These are phyloP conservation scores for Margarornis squamiger DNA, from an alignment of 2,797 vertebrate genomes.

Conservation along the genomic window DNA sequence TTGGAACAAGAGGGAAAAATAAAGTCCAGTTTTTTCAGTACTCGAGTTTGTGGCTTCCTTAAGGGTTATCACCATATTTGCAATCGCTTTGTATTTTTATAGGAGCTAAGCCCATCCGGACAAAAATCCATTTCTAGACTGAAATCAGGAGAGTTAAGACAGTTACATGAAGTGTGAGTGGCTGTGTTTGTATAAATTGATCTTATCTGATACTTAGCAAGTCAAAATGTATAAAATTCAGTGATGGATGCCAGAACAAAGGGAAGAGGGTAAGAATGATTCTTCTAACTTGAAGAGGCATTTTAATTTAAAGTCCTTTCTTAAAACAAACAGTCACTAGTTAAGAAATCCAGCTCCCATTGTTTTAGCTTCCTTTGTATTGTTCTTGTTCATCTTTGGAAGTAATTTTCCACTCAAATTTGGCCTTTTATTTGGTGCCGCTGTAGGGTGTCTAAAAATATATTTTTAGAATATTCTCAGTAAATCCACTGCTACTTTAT, in stretches of 20 bases:
- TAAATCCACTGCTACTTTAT: not conserved
- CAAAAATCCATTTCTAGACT: conserved; percentile 24
- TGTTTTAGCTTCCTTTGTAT: conserved; percentile 11
- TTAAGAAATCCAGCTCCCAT: conserved; percentile 10
- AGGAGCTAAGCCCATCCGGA: not conserved
- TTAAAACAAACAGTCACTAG: conserved; percentile 60
- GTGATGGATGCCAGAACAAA: not conserved
- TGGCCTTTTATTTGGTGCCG: not conserved
- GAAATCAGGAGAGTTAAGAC: conserved; percentile 50
- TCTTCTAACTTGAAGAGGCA: not conserved
- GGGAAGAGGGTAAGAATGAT: not conserved
- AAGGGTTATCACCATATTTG: not conserved
- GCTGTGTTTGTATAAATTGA: conserved; percentile 38
- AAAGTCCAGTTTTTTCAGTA: not conserved
- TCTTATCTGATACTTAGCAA: conserved; percentile 16
- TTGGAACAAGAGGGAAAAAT: not conserved
- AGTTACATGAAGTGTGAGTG: conserved; percentile 43
- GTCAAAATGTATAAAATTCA: conserved; percentile 37
- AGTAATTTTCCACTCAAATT: conserved; percentile 27
- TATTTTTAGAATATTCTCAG: not conserved
- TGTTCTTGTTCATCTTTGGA: not conserved
- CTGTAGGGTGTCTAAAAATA: not conserved
- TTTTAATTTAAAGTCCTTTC: conserved; percentile 54
- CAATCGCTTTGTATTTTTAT: not conserved
- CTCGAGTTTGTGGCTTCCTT: not conserved